phyloP scores from a whole-genome alignment of 2,797 vertebrate species.

The Knipowitschia caucasica region DNA sequence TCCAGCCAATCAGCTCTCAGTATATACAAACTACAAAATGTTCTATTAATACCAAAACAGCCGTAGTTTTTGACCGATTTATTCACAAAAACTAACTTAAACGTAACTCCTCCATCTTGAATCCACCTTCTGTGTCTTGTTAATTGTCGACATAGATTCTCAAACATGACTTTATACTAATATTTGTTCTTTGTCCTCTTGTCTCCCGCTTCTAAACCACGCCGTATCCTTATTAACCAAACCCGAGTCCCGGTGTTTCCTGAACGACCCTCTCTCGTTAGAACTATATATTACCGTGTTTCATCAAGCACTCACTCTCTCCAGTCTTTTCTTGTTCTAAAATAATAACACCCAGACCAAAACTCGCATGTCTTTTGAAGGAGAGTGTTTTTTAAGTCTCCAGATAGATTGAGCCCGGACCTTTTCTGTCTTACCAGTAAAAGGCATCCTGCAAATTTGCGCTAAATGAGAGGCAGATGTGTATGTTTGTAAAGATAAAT shows the following conservation, averaged over 20 bases:
- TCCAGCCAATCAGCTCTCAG: no score
- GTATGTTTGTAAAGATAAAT: conserved; percentile 78
- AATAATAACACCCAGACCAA: conserved; percentile 64
- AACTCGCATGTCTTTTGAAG: conserved; percentile 48
- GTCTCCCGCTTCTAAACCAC: conserved; percentile 25
- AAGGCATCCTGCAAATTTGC: conserved; percentile 71
- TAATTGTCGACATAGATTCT: no score
- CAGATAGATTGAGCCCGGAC: conserved; percentile 69
- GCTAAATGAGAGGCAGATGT: conserved; percentile 76
- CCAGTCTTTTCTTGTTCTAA: conserved; percentile 56
- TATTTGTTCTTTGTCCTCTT: neutral
- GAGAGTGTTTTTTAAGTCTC: conserved; percentile 58
- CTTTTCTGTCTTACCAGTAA: conserved; percentile 67
- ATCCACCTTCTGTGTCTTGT: no score
- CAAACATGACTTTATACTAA: neutral
- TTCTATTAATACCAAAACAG: no score
- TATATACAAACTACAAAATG: no score
- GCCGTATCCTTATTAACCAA: conserved; percentile 51
- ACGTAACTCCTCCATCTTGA: no score
- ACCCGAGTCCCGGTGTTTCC: no score
- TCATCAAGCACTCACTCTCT: conserved; percentile 64
- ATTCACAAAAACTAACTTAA: no score
- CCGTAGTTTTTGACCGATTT: no score
- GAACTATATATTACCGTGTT: conserved; percentile 65
- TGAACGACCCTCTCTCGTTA: no score